Base-by-base conservation (phyloP, 2,797 vertebrate genomes). In the Phoxinus dragarum region DNA sequence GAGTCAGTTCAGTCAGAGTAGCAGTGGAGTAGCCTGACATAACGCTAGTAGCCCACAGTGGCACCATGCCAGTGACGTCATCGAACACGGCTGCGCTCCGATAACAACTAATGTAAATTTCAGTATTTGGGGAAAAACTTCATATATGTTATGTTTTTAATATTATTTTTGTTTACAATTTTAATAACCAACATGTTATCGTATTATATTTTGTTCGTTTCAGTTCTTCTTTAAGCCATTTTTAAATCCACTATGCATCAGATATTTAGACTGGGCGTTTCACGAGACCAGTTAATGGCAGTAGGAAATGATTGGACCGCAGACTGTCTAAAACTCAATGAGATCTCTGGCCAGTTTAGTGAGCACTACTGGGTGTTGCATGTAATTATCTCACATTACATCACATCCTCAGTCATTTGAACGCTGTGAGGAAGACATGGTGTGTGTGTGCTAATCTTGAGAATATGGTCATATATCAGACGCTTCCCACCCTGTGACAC, bases 371-470 rank as follows among this genome's bases (percentile, higher is more conserved):
- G 69, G 5, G 11, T 64, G 56, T 64, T 44, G 16, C 59, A 8
- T 76, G 42, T 64, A 74, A 49, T 74, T 74, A 61, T 72, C 59
- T 82, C 1, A 49, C 40, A 49, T 64, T 66, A 61, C 38, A 73
- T 74, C 81, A 64, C 31, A 52, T 75, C 81, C 31, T 74, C 54
- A 8, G 69, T 82, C 69, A 23, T 72, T 27, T 81, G 49, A 81
- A 10, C 2, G 2, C 49, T 54, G 66, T 10, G 47, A n/a, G 66
- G 40, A 40, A 49, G 7, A 40, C 23, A n/a, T 36, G 36, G 14
- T 21, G 78, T 59, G 47, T 38, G 44, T 44, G 52, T 61, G 80
- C 68, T 73, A n/a, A 44, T 54, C 19, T 69, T 38, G 14, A 68
- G 27, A 21, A 27, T 27, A 27, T 49, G 59, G 12, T 36, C 36